phyloP scores from a whole-genome alignment of 2,888 invertebrate genomes.

The Sphinx pinastri region DNA sequence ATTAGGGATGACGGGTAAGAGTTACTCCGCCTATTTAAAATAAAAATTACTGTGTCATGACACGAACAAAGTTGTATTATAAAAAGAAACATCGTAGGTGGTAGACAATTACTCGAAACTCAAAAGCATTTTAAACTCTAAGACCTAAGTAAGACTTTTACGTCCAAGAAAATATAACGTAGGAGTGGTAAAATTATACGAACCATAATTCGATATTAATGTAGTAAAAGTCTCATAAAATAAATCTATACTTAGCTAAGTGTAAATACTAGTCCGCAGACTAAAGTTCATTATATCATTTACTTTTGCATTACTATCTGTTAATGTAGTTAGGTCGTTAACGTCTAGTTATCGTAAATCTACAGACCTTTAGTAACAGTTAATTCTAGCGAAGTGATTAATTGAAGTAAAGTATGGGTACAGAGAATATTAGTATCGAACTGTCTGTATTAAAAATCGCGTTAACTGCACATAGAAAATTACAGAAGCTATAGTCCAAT shows the following conservation, averaged over 20 bases:
- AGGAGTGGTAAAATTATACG: background rate
- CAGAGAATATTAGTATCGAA: constrained; percentile 1
- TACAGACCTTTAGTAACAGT: constrained; percentile 7
- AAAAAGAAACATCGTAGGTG: no score
- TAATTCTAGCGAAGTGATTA: constrained; percentile 13
- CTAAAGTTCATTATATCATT: constrained; percentile 22
- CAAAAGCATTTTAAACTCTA: no score
- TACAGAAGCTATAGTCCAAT: no score
- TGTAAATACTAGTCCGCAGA: constrained; percentile 16
- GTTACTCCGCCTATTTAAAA: no score
- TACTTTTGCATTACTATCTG: constrained; percentile 17
- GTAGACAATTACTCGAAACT: no score
- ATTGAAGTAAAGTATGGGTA: constrained; percentile 1
- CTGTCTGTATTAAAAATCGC: background rate
- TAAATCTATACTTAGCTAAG: background rate
- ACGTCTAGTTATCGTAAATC: constrained; percentile 21
- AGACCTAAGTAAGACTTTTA: no score
- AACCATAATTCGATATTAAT: background rate
- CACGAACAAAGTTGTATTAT: no score
- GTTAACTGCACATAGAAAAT: background rate
- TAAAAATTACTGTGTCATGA: no score
- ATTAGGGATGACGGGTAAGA: no score
- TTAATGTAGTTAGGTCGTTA: constrained; percentile 22
- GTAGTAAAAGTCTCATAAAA: background rate
- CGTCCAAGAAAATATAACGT: no score